These are phyloP conservation scores for Crotalus tigris DNA, from an alignment of 2,113 vertebrate species.

Conservation along the genomic window DNA sequence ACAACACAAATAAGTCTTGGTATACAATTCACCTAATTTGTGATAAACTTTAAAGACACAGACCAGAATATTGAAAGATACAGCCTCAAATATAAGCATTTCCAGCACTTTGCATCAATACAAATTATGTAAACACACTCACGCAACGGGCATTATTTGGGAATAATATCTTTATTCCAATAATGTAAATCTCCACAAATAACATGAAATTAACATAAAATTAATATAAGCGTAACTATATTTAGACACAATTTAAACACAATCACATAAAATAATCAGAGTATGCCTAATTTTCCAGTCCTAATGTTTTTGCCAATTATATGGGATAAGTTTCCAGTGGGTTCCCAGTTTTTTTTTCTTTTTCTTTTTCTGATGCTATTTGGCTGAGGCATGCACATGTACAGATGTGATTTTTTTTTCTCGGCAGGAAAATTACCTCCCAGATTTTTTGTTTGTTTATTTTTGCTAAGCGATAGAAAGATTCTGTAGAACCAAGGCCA, in stretches of 20 bases:
- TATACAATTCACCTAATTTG: neutral
- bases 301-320: neutral
- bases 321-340: neutral
- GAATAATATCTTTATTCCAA: neutral
- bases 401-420: neutral
- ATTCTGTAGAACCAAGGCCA: neutral
- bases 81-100: neutral
- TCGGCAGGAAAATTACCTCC: neutral
- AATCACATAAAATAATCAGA: neutral
- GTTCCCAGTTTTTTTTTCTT: neutral
- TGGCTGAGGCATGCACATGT: neutral
- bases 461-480: neutral
- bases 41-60: neutral
- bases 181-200: neutral
- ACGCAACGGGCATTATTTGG: neutral
- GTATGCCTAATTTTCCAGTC: neutral
- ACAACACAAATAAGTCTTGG: neutral
- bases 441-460: neutral
- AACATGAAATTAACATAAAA: neutral
- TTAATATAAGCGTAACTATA: neutral
- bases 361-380: neutral
- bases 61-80: neutral
- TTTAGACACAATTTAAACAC: neutral
- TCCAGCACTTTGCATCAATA: neutral
- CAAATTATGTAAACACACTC: neutral